Base-by-base conservation (phyloP, 2,113 vertebrate genomes). In the Oostethus manadensis region DNA sequence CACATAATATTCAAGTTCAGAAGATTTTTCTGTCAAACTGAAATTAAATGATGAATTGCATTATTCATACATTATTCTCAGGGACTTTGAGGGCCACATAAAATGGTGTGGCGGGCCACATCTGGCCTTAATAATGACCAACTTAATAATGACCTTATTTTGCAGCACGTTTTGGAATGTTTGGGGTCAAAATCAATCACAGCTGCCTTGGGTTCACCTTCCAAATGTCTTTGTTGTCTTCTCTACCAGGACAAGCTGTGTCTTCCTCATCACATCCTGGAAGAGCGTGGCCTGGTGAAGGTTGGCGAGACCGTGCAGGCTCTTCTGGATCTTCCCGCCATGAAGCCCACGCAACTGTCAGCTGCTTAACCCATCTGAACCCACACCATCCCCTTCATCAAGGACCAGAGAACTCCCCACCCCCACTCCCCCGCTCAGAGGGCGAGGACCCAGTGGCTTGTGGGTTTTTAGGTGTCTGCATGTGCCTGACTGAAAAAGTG, bases 251-350 rank as follows among this genome's bases (percentile, higher is more conserved):
- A 98, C 82, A 91, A 94, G 86, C 90, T 99, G 43, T 99, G 97
- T 81, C 88, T 98, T 84, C 97, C 97, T 54, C 97, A 99, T 79
- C 97, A 99, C 79, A 99, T 99, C 84, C 88, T 99, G 65, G 97
- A 99, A 79, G 95, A 98, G 80, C 91, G 95, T 49, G 95, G 96
- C 17, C 88, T 99, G 70, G 94, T 98, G 67, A 98, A 93, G 87
- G 96, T 99, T 59, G 93, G 97, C 8, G 79, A 92, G 59, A 99
- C 97, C 0, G 93, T 99, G 62, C 97, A 98, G 84, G 94, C 96
- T 54, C 89, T 99, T 66, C 90, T 99, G 73, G 96, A 99, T 54
- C 82, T 98, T 76, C 92, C 96, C 15, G 42, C 90, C 0, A 80
- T 85, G 45, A 96, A 91, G 86, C 79, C 92, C 17, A 89, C 92